Evolutionary conservation across 2,113 vertebrate species (phyloP).

Genomic region (Odontophorus gujanensis): DNA sequence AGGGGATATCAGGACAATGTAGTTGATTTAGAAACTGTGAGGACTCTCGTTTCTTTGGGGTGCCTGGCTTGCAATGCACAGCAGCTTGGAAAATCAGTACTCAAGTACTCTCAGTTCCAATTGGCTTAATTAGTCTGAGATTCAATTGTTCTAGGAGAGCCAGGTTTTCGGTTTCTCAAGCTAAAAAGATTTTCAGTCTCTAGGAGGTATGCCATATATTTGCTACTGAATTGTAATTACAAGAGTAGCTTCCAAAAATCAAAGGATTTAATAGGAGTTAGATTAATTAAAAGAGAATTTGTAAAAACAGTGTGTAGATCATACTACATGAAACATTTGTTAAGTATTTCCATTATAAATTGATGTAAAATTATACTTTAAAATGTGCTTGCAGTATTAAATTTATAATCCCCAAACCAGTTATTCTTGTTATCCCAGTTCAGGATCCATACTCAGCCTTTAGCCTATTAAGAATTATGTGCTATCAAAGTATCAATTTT

Average conservation of each 20-base stretch:
- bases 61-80: background rate
- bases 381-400: background rate
- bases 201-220: background rate
- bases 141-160: background rate
- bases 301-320: background rate
- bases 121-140: background rate
- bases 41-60: background rate
- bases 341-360: conserved; percentile 17
- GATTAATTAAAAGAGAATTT: background rate
- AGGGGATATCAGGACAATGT: background rate
- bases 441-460: conserved; percentile 67
- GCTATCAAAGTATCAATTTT: conserved; percentile 75
- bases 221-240: background rate
- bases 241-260: background rate
- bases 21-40: background rate
- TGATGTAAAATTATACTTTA: conserved; percentile 19
- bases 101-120: background rate
- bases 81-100: background rate
- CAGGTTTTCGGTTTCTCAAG: background rate
- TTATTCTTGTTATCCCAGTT: conserved; percentile 48
- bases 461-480: conserved; percentile 71
- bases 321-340: background rate
- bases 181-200: background rate
- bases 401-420: background rate
- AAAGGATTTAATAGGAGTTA: background rate